A percentile compares a stretch with the other conserved stretches of the same genome.
These are phyloP conservation scores for Eucera pruinosa DNA, from an alignment of 2,888 invertebrate genomes.

Conservation along the genomic window DNA sequence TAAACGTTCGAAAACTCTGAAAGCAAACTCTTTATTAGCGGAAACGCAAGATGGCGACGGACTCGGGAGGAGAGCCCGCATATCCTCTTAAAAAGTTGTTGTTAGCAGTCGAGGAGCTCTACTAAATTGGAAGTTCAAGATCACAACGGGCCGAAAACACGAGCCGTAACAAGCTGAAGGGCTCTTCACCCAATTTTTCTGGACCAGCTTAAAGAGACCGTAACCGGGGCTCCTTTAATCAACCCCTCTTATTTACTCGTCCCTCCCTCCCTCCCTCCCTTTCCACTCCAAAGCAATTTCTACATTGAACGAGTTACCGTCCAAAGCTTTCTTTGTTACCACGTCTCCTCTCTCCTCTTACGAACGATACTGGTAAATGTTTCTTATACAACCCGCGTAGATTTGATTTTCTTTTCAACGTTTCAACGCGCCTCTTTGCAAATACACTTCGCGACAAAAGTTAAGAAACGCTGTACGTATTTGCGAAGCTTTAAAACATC, in stretches of 20 bases:
- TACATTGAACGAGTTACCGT: constrained; percentile 17
- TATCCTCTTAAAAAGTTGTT: not conserved
- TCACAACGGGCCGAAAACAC: constrained; percentile 39
- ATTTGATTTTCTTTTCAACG: no score
- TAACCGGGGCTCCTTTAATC: constrained; percentile 40
- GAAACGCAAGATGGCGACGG: not conserved
- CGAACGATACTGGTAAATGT: no score
- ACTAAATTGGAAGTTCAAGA: constrained; percentile 41
- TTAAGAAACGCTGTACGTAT: no score
- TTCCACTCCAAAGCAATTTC: constrained; percentile 29
- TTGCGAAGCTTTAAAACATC: no score
- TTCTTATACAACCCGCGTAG: no score
- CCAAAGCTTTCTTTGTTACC: not conserved
- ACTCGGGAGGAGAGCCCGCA: not conserved
- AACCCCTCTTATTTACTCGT: constrained; percentile 32
- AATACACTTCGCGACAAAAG: no score
- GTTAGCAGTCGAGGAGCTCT: constrained; percentile 18
- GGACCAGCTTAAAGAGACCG: constrained; percentile 39
- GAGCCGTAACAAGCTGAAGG: constrained; percentile 31
- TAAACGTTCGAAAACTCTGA: not conserved
- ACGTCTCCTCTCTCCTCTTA: not conserved
- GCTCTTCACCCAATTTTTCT: constrained; percentile 36
- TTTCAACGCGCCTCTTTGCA: no score
- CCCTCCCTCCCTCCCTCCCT: not conserved
- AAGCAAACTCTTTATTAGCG: not conserved